These are phyloP conservation scores for Crioceris asparagi DNA, from an alignment of 2,888 invertebrate genomes.

Conservation along the genomic window DNA sequence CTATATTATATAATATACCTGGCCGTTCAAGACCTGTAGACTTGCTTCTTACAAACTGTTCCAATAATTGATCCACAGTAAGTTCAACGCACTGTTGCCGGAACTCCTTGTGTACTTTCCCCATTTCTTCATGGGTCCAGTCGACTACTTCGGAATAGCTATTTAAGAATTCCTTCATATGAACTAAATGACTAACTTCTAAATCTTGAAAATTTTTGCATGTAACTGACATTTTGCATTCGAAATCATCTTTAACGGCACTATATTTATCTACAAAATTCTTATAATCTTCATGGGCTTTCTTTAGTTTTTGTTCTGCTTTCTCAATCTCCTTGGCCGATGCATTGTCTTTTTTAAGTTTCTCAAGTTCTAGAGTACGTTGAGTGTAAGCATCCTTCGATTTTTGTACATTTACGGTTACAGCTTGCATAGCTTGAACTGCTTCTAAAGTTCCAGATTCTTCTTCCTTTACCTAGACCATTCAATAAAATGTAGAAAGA, in stretches of 20 bases:
- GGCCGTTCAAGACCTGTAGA: conserved; percentile 90
- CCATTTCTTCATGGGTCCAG: conserved; percentile 82
- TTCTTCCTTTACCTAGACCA: conserved; percentile 72
- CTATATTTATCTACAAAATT: conserved; percentile 86
- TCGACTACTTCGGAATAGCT: conserved; percentile 80
- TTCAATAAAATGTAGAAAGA: neutral
- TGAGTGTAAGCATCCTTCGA: conserved; percentile 86
- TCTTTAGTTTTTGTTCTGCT: conserved; percentile 81
- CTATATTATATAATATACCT: too few species aligned
- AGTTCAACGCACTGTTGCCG: conserved; percentile 82
- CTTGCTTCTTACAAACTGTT: conserved; percentile 85
- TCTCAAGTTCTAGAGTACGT: conserved; percentile 79
- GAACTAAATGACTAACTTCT: conserved; percentile 82
- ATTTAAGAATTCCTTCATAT: conserved; percentile 92
- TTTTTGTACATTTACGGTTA: conserved; percentile 77
- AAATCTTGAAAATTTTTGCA: conserved; percentile 93
- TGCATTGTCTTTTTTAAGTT: conserved; percentile 78
- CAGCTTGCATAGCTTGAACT: conserved; percentile 79
- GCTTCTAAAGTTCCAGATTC: conserved; percentile 87
- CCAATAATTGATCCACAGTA: conserved; percentile 84
- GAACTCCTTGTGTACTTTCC: conserved; percentile 89
- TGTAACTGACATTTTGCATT: conserved; percentile 87
- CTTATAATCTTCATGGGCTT: conserved; percentile 92
- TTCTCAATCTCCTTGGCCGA: conserved; percentile 90
- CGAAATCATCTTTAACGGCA: conserved; percentile 84